Evolutionary conservation across 64 coral and sea anemone genomes (phyloP).

Genomic region (Stichodactyla helianthus): DNA sequence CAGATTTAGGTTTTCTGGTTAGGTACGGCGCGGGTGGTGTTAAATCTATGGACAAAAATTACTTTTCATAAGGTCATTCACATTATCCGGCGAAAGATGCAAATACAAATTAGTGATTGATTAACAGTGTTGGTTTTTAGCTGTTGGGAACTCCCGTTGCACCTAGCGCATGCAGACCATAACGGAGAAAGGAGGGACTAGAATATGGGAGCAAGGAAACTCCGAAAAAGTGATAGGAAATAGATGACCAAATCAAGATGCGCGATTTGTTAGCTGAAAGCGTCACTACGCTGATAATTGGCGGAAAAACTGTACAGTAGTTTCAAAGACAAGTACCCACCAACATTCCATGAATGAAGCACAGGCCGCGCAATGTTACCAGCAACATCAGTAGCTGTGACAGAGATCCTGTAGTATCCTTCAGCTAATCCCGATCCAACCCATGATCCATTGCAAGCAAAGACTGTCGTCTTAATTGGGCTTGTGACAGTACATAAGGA

Average conservation of each 20-base stretch:
- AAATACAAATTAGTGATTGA: too few species aligned
- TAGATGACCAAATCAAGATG: too few species aligned
- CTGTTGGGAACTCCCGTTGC: too few species aligned
- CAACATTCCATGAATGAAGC: constrained; percentile 77
- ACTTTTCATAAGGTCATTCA: too few species aligned
- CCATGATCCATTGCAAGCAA: constrained; percentile 60
- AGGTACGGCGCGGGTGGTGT: constrained; percentile 52
- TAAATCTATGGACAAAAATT: constrained; percentile 33
- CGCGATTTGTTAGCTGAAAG: too few species aligned
- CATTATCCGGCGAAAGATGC: too few species aligned
- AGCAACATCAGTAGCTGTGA: constrained; percentile 57
- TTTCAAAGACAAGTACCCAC: constrained; percentile 19
- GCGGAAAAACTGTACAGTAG: not conserved
- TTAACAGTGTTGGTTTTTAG: too few species aligned
- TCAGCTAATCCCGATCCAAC: constrained; percentile 50
- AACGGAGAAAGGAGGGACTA: too few species aligned
- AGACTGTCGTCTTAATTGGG: constrained; percentile 43
- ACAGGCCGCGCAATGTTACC: constrained; percentile 64
- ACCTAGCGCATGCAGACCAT: too few species aligned
- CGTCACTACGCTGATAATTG: not conserved
- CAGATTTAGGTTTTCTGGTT: constrained; percentile 37
- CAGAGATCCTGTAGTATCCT: constrained; percentile 70
- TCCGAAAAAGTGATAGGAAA: too few species aligned
- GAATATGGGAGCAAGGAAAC: too few species aligned
- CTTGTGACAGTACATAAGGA: constrained; percentile 63